Conservation (phyloP, 2,113 vertebrate species). For the Beaufortia kweichowensis region DNA sequence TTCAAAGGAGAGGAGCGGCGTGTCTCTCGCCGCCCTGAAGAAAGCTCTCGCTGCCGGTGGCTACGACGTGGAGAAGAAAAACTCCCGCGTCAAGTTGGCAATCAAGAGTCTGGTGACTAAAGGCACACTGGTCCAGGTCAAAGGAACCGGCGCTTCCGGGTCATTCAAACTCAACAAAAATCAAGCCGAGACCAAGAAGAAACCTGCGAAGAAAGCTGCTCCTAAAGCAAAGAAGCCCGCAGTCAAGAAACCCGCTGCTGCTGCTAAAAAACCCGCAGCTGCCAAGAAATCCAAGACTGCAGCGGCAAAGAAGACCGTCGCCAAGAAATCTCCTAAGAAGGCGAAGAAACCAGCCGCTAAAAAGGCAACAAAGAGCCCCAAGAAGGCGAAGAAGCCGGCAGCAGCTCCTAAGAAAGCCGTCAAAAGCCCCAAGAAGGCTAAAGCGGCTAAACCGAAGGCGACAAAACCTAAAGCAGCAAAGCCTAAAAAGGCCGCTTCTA, state of each 20-base stretch:
- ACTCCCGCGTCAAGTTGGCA: conserved; percentile 7
- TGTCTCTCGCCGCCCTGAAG: conserved; percentile 14
- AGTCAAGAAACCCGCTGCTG: neutral
- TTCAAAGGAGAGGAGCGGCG: neutral
- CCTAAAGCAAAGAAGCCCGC: conserved; percentile 3
- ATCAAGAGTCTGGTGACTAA: neutral
- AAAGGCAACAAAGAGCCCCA: too few relatives aligned
- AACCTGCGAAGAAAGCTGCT: conserved; percentile 5
- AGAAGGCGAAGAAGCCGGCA: too few relatives aligned
- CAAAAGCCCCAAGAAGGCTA: too few relatives aligned
- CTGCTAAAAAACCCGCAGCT: too few relatives aligned
- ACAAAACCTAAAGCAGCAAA: too few relatives aligned
- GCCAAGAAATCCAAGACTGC: neutral
- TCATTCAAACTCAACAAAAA: conserved; percentile 17
- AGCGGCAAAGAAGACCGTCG: too few relatives aligned
- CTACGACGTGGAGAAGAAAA: conserved; percentile 17
- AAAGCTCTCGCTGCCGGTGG: conserved; percentile 3
- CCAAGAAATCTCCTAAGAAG: too few relatives aligned
- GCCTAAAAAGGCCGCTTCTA: too few relatives aligned
- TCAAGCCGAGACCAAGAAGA: neutral
- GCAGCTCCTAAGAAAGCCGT: too few relatives aligned
- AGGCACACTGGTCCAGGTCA: neutral
- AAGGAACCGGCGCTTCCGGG: neutral
- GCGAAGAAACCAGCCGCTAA: too few relatives aligned
- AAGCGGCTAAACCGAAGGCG: too few relatives aligned